Evolutionary conservation across 2,113 vertebrate genomes (phyloP).

Genomic region (Myiozetetes cayanensis): DNA sequence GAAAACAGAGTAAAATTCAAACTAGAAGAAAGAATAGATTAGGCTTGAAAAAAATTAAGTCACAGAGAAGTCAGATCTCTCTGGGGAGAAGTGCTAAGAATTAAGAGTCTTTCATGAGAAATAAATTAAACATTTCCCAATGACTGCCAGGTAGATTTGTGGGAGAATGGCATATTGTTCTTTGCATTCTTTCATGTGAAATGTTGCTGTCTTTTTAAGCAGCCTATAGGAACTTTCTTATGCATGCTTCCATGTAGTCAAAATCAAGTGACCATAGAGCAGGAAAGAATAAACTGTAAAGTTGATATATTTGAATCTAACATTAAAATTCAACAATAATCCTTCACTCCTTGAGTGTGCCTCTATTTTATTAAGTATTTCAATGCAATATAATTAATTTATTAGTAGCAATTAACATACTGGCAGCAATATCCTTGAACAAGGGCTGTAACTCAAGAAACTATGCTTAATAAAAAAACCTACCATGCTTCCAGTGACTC

Average conservation of each 20-base stretch:
- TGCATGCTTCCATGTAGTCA: constrained; percentile 52
- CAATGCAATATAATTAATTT: constrained; percentile 60
- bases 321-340: constrained; percentile 63
- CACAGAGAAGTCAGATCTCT: not conserved
- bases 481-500: not conserved
- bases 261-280: constrained; percentile 61
- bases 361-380: constrained; percentile 53
- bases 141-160: constrained; percentile 50
- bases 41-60: constrained; percentile 23
- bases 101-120: constrained; percentile 49
- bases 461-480: not conserved
- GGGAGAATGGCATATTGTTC: constrained; percentile 39
- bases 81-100: constrained; percentile 11
- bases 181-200: constrained; percentile 41
- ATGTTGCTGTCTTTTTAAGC: constrained; percentile 51
- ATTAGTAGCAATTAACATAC: constrained; percentile 25
- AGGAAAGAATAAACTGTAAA: constrained; percentile 38
- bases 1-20: constrained; percentile 57
- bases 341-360: constrained; percentile 10
- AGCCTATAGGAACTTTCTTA: constrained; percentile 31
- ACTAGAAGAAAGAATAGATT: not conserved
- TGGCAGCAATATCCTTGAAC: constrained; percentile 34
- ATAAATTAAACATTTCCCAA: constrained; percentile 52
- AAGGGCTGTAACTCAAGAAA: constrained; percentile 12
- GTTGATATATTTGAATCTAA: constrained; percentile 51